Evolutionary conservation across 2,888 invertebrate species (phyloP), one percentile per base, ranked within the genome.

Genomic region (Drosophila fulvimacula): DNA sequence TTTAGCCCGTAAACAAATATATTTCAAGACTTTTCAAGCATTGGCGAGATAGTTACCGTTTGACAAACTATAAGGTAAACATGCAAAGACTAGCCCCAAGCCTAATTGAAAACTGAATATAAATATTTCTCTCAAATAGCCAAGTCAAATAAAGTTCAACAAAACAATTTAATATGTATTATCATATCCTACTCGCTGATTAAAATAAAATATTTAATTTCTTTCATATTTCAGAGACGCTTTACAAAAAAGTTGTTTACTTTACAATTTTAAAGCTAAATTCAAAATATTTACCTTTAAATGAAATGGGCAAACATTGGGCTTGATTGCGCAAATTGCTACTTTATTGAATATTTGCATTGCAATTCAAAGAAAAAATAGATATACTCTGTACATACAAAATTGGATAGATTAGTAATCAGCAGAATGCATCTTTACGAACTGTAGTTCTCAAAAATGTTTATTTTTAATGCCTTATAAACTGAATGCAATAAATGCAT

Each of bases 1-100:
- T 81, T 70, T 56, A 68, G 67, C 65, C 41, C 39, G 61, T 79
- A 87, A 84, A 76, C 79, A 87, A 81, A 79, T 79, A 73, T 53
- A 64, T 73, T 67, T 75, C 55, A 58, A 84, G 85, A 68, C 70
- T 56, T 65, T 65, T 76, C 59, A 66, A 55, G 60, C 41, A 59
- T 4, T 49, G 38, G 52, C 42, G 38, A 69, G 51, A 44, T 63
- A 60, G 32, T 65, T 61, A 39, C n/a, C 46, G 39, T 56, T 55
- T 27, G 42, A 51, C 11, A 61, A 38, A 24, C 27, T 57, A 21
- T 41, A 49, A 41, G n/a, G 15, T 44, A 34, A 27, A 30, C 21
- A 21, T 13, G 11, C 19, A 11, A 19, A 5, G 13, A 19, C 17
- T 30, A 17, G 13, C 48, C 3, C 3, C n/a, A 46, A 5, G 17